Conservation (phyloP, 2,113 vertebrate genomes). For the Nesoenas mayeri region DNA sequence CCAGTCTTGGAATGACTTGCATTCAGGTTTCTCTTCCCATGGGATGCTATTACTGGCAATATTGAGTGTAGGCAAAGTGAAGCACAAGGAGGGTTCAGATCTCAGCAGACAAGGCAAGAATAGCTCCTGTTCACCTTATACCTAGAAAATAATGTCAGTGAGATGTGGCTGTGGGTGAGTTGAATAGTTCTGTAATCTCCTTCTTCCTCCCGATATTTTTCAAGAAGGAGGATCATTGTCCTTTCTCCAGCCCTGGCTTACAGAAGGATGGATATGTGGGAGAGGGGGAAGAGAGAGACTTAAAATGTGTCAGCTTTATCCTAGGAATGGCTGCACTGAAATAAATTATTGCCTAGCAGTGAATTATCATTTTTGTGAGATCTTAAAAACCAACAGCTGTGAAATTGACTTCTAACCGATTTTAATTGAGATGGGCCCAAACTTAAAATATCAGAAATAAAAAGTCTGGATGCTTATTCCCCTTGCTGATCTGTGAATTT, state of each 20-base stretch:
- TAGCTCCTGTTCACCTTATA: neutral
- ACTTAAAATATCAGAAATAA: conserved; percentile 66
- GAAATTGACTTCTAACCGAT: conserved; percentile 80
- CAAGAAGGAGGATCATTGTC: neutral
- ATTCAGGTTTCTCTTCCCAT: neutral
- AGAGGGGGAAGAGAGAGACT: neutral
- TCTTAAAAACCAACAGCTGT: conserved; percentile 78
- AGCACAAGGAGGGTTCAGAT: neutral
- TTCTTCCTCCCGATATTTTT: neutral
- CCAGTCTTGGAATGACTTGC: neutral
- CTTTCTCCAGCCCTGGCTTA: neutral
- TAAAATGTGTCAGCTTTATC: conserved; percentile 21
- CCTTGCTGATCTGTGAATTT: neutral
- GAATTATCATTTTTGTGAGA: conserved; percentile 73
- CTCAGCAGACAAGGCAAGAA: neutral
- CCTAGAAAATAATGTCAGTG: neutral
- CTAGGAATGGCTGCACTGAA: conserved; percentile 21
- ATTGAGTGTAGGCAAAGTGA: neutral
- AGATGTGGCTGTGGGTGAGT: neutral
- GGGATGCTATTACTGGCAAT: neutral
- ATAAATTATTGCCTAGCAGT: conserved; percentile 52
- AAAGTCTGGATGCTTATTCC: neutral
- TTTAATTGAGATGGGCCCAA: conserved; percentile 74
- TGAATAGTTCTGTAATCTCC: neutral
- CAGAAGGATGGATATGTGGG: neutral